phyloP scores from a whole-genome alignment of 2,888 invertebrate species.

The Empis stercorea region DNA sequence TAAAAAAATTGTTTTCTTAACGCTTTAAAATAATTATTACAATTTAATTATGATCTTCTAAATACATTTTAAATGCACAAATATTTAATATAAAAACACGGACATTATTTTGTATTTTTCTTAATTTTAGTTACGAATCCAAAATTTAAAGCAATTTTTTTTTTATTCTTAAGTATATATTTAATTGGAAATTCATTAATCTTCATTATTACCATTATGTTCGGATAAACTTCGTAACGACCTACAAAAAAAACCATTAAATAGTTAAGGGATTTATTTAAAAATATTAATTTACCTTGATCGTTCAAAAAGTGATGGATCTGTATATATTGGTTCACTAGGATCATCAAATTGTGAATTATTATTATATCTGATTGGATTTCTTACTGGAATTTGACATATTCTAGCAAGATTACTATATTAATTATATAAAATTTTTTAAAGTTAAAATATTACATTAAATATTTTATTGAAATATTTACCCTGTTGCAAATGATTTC shows the following conservation, averaged over 20 bases:
- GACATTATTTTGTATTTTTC: not conserved
- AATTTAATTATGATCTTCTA: not conserved
- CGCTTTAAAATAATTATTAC: too few species aligned
- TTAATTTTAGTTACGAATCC: not conserved
- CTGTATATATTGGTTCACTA: constrained; percentile 86
- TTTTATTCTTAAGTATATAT: not conserved
- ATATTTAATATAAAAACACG: not conserved
- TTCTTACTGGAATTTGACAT: constrained; percentile 38
- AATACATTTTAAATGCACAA: not conserved
- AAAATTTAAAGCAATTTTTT: too few species aligned
- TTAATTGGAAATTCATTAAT: constrained; percentile 18
- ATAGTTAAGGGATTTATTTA: not conserved
- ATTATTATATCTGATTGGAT: constrained; percentile 38
- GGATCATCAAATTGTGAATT: constrained; percentile 61
- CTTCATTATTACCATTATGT: constrained; percentile 21
- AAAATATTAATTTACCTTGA: constrained; percentile 41
- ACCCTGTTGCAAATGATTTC: constrained; percentile 57
- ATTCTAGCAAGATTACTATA: constrained; percentile 35
- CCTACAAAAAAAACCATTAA: constrained; percentile 17
- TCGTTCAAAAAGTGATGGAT: constrained; percentile 79
- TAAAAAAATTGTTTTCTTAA: too few species aligned
- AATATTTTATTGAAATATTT: constrained; percentile 8
- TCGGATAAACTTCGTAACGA: constrained; percentile 34
- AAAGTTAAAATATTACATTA: not conserved
- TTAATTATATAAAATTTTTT: constrained; percentile 5